Conservation (phyloP, 2,888 invertebrate species). For the Latrodectus hesperus region DNA sequence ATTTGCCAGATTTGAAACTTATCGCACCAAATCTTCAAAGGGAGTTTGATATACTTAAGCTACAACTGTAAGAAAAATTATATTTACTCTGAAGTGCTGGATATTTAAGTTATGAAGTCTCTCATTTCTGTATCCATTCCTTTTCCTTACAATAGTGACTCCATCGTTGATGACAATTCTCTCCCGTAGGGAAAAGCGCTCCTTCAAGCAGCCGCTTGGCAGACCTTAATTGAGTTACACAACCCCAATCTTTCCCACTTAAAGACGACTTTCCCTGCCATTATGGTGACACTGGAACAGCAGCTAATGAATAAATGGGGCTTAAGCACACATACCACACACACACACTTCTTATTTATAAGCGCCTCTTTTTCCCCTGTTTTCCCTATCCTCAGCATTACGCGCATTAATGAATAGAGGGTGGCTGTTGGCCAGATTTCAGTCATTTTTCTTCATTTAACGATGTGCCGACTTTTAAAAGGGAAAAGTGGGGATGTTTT, state of each 20-base stretch:
- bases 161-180: conserved; percentile 19
- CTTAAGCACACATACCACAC: not conserved
- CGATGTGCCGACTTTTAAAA: no score
- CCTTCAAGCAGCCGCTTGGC: conserved; percentile 27
- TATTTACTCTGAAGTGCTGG: no score
- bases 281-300: conserved; percentile 35
- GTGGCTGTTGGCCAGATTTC: no score
- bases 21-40: not conserved
- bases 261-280: conserved; percentile 39
- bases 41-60: not conserved
- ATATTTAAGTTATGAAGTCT: no score
- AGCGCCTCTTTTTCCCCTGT: not conserved
- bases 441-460: no score
- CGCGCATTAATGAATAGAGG: no score
- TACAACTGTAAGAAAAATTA: no score
- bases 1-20: not conserved
- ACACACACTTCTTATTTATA: conserved; percentile 10
- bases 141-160: no score
- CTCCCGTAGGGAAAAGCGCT: not conserved
- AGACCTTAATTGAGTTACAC: conserved; percentile 48
- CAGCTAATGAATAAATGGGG: conserved; percentile 54
- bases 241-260: conserved; percentile 49
- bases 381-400: not conserved
- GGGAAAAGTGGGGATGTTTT: no score
- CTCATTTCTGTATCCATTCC: no score